Conservation (phyloP, 2,888 invertebrate genomes). For the Amphipoea lucens region DNA sequence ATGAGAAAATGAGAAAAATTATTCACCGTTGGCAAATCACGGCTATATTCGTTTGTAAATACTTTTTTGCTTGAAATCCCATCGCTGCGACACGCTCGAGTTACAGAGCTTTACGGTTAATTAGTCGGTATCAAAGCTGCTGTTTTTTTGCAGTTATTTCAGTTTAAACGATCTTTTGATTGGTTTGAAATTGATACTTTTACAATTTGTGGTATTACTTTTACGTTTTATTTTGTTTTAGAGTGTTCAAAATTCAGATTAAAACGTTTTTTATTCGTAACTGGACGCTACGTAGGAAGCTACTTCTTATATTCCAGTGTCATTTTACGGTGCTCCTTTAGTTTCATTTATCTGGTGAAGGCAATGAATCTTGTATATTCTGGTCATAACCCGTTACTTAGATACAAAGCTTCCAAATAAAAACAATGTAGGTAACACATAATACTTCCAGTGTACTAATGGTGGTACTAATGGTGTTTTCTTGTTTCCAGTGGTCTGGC, state of each 20-base stretch:
- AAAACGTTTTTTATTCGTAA: neutral
- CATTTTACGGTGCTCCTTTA: too few species aligned
- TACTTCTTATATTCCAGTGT: too few species aligned
- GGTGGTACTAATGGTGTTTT: too few species aligned
- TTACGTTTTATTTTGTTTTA: slow-evolving; percentile 13
- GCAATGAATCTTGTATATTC: neutral
- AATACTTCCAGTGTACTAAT: neutral
- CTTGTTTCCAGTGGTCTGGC: slow-evolving; percentile 92
- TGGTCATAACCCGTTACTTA: neutral
- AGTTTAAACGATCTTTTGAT: slow-evolving; percentile 52
- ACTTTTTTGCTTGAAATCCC: slow-evolving; percentile 42
- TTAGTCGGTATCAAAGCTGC: slow-evolving; percentile 59
- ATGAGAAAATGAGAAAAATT: slow-evolving; percentile 73
- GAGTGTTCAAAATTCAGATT: neutral
- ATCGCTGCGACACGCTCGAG: slow-evolving; percentile 33
- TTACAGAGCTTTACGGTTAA: slow-evolving; percentile 60
- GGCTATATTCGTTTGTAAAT: slow-evolving; percentile 58
- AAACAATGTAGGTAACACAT: neutral
- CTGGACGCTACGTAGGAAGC: neutral
- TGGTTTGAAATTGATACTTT: slow-evolving; percentile 47
- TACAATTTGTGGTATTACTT: slow-evolving; percentile 4
- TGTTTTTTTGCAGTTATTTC: slow-evolving; percentile 48
- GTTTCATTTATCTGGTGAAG: neutral
- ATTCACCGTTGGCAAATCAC: slow-evolving; percentile 63
- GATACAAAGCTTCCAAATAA: neutral